These are phyloP conservation scores for Drosophila melanica DNA, from an alignment of 1,140 invertebrate species.

Conservation along the genomic window DNA sequence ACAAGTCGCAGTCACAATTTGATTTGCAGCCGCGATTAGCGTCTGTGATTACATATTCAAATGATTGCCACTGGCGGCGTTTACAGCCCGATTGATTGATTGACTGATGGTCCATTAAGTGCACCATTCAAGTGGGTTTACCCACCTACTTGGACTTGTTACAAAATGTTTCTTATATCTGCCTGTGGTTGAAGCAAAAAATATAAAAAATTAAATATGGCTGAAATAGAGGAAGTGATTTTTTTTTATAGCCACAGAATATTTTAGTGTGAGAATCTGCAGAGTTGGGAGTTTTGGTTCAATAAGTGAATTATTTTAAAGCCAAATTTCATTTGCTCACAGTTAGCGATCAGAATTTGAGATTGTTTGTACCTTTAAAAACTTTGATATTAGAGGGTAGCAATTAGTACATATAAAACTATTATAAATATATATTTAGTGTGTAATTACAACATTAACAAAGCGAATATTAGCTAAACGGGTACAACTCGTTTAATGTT, in stretches of 20 bases:
- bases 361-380: too few relatives aligned
- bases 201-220: not conserved
- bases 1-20: constrained; percentile 56
- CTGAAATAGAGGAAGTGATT: not conserved
- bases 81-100: constrained; percentile 39
- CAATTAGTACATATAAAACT: too few relatives aligned
- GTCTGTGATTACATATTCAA: constrained; percentile 70
- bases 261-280: not conserved
- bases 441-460: too few relatives aligned
- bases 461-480: too few relatives aligned
- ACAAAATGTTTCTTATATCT: constrained; percentile 9
- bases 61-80: constrained; percentile 70
- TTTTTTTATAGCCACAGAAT: not conserved
- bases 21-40: constrained; percentile 70
- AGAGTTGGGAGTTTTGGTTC: not conserved
- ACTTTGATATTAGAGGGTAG: too few relatives aligned
- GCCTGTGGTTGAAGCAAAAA: not conserved
- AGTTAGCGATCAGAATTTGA: too few relatives aligned
- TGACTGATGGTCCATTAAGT: constrained; percentile 57
- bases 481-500: too few relatives aligned
- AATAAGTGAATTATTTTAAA: not conserved
- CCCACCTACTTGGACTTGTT: constrained; percentile 13
- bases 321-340: too few relatives aligned
- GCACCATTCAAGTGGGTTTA: constrained; percentile 17
- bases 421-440: too few relatives aligned